These are phyloP conservation scores for Drosophila macrospina DNA, from an alignment of 2,888 invertebrate genomes.

Conservation along the genomic window DNA sequence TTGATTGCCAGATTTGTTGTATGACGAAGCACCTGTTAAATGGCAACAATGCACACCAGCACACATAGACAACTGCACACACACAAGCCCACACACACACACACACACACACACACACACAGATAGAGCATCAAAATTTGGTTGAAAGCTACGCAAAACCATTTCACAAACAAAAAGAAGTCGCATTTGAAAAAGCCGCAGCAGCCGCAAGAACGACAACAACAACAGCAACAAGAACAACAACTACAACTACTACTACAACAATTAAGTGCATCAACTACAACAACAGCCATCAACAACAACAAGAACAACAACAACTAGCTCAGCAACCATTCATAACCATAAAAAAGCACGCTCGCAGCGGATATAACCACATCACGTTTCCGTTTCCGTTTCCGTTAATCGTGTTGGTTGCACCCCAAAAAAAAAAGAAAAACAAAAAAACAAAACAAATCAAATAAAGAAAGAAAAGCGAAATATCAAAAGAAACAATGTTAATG, in stretches of 20 bases:
- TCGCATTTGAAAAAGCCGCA: constrained; percentile 55
- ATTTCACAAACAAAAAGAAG: constrained; percentile 21
- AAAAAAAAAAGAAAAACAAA: constrained; percentile 6
- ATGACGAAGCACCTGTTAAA: constrained; percentile 19
- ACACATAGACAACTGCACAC: constrained; percentile 1
- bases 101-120: constrained; percentile 3
- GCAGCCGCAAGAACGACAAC: constrained; percentile 38
- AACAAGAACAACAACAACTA: constrained; percentile 25
- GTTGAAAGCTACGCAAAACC: constrained; percentile 38
- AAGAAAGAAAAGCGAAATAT: too few relatives aligned
- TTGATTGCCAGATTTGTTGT: constrained; percentile 26
- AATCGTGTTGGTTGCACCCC: constrained; percentile 48
- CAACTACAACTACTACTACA: constrained; percentile 25
- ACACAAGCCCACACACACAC: constrained; percentile 4
- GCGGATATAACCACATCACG: constrained; percentile 49
- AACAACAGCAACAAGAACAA: constrained; percentile 32
- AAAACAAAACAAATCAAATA: neutral
- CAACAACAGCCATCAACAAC: constrained; percentile 37
- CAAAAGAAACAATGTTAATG: constrained; percentile 5
- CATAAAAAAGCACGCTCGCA: constrained; percentile 59
- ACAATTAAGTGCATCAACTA: constrained; percentile 18
- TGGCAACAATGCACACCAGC: constrained; percentile 33
- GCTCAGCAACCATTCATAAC: constrained; percentile 52
- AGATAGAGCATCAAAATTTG: constrained; percentile 46
- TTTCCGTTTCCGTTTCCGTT: constrained; percentile 38